phyloP scores from a whole-genome alignment of 2,113 vertebrate genomes.

The Cacatua alba region DNA sequence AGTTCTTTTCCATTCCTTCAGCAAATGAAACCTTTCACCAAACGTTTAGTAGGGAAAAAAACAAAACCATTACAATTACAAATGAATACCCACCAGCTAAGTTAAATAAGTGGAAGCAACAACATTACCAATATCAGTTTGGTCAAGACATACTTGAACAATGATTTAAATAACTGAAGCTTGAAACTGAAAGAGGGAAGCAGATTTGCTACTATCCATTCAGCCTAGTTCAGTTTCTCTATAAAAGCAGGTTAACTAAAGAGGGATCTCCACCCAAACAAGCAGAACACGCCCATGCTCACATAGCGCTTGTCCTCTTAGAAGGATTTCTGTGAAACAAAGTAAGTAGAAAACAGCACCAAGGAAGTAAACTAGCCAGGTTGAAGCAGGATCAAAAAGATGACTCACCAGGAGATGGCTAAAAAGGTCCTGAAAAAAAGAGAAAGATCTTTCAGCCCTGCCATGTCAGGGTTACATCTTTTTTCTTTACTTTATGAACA shows the following conservation, averaged over 20 bases:
- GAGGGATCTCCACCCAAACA: not conserved
- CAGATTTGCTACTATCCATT: not conserved
- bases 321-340: not conserved
- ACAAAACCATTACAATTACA: not conserved
- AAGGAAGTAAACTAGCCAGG: not conserved
- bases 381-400: not conserved
- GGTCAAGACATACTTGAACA: not conserved
- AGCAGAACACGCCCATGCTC: not conserved
- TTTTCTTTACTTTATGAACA: not conserved
- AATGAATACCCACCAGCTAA: not conserved
- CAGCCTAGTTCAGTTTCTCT: not conserved
- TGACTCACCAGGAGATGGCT: not conserved
- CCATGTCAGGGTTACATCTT: not conserved
- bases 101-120: not conserved
- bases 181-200: not conserved
- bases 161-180: not conserved
- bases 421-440: not conserved
- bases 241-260: not conserved
- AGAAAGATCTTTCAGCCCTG: not conserved
- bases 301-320: not conserved
- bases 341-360: not conserved
- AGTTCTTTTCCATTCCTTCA: not conserved
- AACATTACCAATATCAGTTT: not conserved
- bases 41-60: not conserved
- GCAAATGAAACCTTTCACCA: not conserved